Percentiles rank a stretch among this genome's conserved stretches.
These are phyloP conservation scores for Cisticola juncidis DNA, from an alignment of 2,113 vertebrate genomes.

Conservation along the genomic window DNA sequence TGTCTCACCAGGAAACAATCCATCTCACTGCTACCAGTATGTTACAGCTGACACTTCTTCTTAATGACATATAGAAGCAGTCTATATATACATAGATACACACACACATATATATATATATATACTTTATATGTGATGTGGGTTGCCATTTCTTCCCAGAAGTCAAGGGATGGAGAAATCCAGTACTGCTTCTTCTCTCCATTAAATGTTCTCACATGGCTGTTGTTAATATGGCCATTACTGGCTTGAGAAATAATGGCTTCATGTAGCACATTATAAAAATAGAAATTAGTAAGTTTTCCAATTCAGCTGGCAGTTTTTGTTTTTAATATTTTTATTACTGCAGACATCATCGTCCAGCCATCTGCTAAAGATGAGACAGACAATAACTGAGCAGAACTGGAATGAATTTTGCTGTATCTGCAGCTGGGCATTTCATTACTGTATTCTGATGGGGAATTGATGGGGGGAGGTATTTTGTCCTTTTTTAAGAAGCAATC, in stretches of 20 bases:
- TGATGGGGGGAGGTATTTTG: not conserved
- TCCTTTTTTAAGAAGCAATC: slow-evolving; percentile 22
- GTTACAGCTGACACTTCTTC: not conserved
- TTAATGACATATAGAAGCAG: not conserved
- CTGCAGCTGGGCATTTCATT: slow-evolving; percentile 61
- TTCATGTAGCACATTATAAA: slow-evolving; percentile 31
- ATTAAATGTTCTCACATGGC: not conserved
- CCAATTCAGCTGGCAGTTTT: slow-evolving; percentile 55
- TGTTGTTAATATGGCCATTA: not conserved
- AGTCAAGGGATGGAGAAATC: not conserved
- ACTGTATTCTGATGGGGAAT: slow-evolving; percentile 27
- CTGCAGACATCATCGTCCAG: slow-evolving; percentile 50
- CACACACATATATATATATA: fast-evolving
- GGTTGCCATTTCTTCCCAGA: not conserved
- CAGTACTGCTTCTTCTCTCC: not conserved
- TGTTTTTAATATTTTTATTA: slow-evolving; percentile 58
- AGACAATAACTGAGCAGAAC: slow-evolving; percentile 47
- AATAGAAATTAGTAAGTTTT: slow-evolving; percentile 58
- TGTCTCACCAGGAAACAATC: not conserved
- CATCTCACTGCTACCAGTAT: not conserved
- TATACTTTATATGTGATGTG: not conserved
- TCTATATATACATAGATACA: too few relatives aligned
- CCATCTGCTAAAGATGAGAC: slow-evolving; percentile 64
- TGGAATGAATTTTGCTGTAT: slow-evolving; percentile 57
- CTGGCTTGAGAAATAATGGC: slow-evolving; percentile 27